Percentiles rank a stretch among this genome's conserved stretches.
Conservation (phyloP, 2,888 invertebrate species). For the Plebejus melissa region DNA sequence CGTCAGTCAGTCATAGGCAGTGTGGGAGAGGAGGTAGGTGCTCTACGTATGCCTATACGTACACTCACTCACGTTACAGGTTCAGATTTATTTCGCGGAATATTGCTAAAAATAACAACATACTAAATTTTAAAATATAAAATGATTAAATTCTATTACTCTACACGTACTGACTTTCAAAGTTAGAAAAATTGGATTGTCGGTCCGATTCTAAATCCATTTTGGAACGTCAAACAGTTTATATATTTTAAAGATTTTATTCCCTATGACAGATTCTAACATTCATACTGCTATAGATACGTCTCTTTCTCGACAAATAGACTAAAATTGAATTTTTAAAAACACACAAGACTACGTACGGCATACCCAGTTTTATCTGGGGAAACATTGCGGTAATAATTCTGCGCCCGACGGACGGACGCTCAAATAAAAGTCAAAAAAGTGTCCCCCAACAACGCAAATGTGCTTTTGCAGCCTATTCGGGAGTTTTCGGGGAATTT, state of each 20-base stretch:
- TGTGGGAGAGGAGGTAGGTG: too few relatives aligned
- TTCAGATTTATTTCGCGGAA: too few relatives aligned
- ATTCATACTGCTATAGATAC: neutral
- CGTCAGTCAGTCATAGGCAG: too few relatives aligned
- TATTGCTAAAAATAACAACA: too few relatives aligned
- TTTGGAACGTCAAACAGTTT: neutral
- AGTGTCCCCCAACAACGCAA: conserved; percentile 36
- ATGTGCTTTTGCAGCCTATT: conserved; percentile 37
- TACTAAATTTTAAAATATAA: too few relatives aligned
- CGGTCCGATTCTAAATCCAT: neutral
- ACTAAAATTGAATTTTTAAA: conserved; percentile 46
- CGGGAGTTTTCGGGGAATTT: conserved; percentile 31
- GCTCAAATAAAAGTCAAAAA: conserved; percentile 43
- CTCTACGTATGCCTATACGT: too few relatives aligned
- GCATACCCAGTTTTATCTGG: conserved; percentile 42
- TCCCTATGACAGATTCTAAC: neutral
- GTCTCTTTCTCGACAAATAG: conserved; percentile 33
- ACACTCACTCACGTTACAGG: too few relatives aligned
- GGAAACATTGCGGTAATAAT: conserved; percentile 46
- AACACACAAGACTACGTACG: conserved; percentile 40
- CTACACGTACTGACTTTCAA: neutral
- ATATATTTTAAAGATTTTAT: neutral
- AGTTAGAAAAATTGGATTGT: neutral
- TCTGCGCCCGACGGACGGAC: conserved; percentile 38
- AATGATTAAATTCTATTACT: too few relatives aligned